Conservation (phyloP, 1,140 invertebrate species). For the Coenobita brevimanus region DNA sequence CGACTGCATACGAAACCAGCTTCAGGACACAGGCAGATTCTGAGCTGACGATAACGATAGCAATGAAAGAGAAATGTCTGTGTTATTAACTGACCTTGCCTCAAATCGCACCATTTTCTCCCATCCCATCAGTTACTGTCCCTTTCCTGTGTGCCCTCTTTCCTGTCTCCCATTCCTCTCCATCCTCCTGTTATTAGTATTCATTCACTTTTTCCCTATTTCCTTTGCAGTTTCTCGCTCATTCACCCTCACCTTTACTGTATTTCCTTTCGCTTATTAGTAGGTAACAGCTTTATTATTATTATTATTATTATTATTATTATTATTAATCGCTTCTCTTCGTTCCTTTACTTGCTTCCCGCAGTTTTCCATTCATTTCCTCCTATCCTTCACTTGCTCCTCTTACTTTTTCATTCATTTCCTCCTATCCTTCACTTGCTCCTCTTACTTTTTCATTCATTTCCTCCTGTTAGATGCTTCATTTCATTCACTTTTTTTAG, state of each 20-base stretch:
- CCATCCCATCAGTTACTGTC: neutral
- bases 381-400: neutral
- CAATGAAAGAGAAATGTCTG: no score
- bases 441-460: neutral
- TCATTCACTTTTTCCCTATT: neutral
- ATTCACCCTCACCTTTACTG: neutral
- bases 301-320: neutral
- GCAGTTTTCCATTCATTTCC: neutral
- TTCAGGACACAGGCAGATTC: neutral
- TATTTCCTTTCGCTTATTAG: neutral
- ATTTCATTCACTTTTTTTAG: neutral
- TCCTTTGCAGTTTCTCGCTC: conserved; percentile 3
- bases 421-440: neutral
- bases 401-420: neutral
- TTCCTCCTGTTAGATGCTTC: neutral
- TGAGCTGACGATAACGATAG: no score
- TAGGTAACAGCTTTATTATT: neutral
- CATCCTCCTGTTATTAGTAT: neutral
- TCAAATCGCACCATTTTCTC: neutral
- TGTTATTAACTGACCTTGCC: neutral
- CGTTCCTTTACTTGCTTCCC: conserved; percentile 1
- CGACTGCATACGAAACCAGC: neutral
- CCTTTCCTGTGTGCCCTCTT: neutral
- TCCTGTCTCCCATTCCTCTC: neutral
- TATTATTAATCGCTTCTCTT: no score